phyloP scores from a whole-genome alignment of 2,888 invertebrate genomes.

The Agrochola macilenta region DNA sequence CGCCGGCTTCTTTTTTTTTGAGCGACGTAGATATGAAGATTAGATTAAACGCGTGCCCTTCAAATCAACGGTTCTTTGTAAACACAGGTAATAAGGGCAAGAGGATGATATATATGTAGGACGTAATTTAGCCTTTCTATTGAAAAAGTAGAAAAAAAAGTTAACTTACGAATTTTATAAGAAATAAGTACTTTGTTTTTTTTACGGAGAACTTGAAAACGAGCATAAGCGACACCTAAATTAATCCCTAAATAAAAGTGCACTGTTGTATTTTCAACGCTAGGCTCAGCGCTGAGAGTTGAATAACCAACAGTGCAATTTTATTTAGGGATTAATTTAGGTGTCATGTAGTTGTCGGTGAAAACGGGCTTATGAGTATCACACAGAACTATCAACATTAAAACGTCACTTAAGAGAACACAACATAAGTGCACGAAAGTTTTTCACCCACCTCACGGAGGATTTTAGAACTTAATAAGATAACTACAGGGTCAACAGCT shows the following conservation, averaged over 20 bases:
- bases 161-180: background rate
- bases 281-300: too few species aligned
- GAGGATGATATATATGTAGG: slow-evolving; percentile 39
- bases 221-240: too few species aligned
- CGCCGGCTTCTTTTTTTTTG: slow-evolving; percentile 45
- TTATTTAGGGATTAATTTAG: too few species aligned
- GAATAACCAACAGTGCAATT: too few species aligned
- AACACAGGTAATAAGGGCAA: slow-evolving; percentile 51
- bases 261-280: too few species aligned
- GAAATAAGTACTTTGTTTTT: background rate
- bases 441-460: background rate
- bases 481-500: background rate
- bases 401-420: background rate
- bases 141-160: slow-evolving; percentile 2
- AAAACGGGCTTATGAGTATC: background rate
- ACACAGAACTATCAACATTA: background rate
- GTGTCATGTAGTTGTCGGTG: too few species aligned
- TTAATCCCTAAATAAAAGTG: too few species aligned
- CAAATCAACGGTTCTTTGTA: slow-evolving; percentile 62
- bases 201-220: background rate
- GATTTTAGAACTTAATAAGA: background rate
- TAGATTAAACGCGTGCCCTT: slow-evolving; percentile 62
- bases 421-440: background rate
- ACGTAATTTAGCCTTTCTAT: slow-evolving; percentile 26
- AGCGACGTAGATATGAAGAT: slow-evolving; percentile 60